A percentile compares a stretch with the other conserved stretches of the same genome.
These are phyloP conservation scores for Nebria brevicollis DNA, from an alignment of 2,888 invertebrate genomes.

Conservation along the genomic window DNA sequence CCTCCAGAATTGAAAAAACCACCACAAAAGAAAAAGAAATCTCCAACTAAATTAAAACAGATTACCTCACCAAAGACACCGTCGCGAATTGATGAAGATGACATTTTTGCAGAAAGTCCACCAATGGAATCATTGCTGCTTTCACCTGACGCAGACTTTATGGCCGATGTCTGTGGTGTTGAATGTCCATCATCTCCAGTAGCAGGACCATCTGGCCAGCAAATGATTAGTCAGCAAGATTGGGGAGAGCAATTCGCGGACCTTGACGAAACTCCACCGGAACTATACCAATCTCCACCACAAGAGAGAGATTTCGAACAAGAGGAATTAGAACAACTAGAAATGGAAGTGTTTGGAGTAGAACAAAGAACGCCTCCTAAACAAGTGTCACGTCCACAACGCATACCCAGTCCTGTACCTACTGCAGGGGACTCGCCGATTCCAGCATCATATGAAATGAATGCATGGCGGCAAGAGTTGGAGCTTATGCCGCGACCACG, in stretches of 20 bases:
- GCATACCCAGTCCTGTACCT: not conserved
- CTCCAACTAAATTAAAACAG: slow-evolving; percentile 13
- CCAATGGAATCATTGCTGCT: not conserved
- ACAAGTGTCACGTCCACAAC: not conserved
- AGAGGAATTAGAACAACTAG: not conserved
- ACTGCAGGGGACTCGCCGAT: not conserved
- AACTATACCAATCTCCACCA: slow-evolving; percentile 21
- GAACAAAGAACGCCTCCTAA: not conserved
- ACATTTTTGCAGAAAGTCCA: slow-evolving; percentile 24
- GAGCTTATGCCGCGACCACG: not conserved
- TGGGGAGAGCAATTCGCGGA: not conserved
- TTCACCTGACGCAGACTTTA: not conserved
- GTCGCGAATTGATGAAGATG: not conserved
- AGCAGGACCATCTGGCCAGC: not conserved
- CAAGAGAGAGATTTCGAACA: not conserved
- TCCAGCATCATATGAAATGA: slow-evolving; percentile 11
- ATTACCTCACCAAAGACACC: not conserved
- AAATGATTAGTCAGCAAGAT: not conserved
- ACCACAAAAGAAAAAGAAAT: not conserved
- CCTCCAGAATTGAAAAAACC: not conserved
- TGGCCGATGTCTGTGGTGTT: not conserved
- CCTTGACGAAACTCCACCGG: slow-evolving; percentile 6
- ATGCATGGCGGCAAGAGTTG: slow-evolving; percentile 18
- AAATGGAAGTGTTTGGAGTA: slow-evolving; percentile 27
- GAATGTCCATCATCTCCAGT: slow-evolving; percentile 5